phyloP scores from a whole-genome alignment of 2,888 invertebrate species.

The Branchipolynoe longqiensis region DNA sequence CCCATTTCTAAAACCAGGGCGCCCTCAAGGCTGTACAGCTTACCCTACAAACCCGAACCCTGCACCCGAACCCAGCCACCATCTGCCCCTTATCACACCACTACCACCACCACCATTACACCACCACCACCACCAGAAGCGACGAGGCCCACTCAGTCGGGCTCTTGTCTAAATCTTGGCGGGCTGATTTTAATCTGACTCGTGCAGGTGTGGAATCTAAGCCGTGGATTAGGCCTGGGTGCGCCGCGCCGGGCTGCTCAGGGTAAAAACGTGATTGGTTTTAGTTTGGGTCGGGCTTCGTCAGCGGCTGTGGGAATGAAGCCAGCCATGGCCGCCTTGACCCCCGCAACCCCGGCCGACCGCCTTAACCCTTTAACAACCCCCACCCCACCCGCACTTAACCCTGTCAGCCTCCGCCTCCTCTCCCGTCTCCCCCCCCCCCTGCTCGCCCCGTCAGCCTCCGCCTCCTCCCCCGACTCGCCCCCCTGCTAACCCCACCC shows the following conservation, averaged over 20 bases:
- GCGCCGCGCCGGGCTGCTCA: not conserved
- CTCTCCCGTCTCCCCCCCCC: not conserved
- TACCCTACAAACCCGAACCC: not conserved
- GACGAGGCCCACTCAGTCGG: not conserved
- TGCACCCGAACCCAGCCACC: not conserved
- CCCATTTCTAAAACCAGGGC: too few species aligned
- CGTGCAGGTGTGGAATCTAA: conserved; percentile 52
- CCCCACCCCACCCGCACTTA: conserved; percentile 12
- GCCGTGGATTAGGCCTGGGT: conserved; percentile 31
- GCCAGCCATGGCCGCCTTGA: conserved; percentile 30
- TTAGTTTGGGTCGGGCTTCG: conserved; percentile 46
- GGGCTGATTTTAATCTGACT: conserved; percentile 49
- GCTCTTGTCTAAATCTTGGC: conserved; percentile 50
- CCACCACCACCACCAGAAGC: not conserved
- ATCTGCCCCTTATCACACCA: not conserved
- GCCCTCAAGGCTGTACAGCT: too few species aligned
- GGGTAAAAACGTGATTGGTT: conserved; percentile 48
- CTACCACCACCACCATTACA: not conserved
- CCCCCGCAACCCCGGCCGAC: conserved; percentile 30
- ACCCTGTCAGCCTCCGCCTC: conserved; percentile 8
- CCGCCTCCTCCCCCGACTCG: not conserved
- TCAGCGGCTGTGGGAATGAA: conserved; percentile 45
- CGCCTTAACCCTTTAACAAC: conserved; percentile 37
- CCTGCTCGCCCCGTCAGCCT: not conserved
- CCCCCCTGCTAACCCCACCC: not conserved